phyloP scores from a whole-genome alignment of 2,888 invertebrate genomes.

The Psylliodes chrysocephalus region DNA sequence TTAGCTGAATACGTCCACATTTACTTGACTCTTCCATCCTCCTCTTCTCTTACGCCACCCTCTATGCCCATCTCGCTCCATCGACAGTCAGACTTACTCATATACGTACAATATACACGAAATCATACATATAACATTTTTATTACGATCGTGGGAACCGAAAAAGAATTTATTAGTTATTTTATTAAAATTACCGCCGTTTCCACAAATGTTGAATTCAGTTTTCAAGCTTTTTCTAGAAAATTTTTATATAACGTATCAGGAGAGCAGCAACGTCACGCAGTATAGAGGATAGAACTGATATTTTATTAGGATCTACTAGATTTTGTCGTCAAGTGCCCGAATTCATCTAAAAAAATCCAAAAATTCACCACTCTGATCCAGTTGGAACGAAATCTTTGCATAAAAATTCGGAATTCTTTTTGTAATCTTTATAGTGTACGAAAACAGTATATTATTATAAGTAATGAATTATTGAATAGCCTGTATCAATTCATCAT shows the following conservation, averaged over 20 bases:
- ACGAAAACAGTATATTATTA: slow-evolving; percentile 13
- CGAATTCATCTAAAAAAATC: slow-evolving; percentile 21
- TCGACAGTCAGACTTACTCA: neutral
- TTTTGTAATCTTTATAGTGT: neutral
- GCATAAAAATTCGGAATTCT: neutral
- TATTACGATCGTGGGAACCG: slow-evolving; percentile 12
- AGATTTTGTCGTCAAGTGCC: slow-evolving; percentile 28
- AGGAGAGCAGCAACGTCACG: slow-evolving; percentile 63
- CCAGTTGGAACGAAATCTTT: neutral
- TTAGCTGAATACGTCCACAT: slow-evolving; percentile 13
- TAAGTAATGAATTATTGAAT: slow-evolving; percentile 20
- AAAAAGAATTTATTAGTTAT: slow-evolving; percentile 60
- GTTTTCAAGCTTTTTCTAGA: slow-evolving; percentile 70
- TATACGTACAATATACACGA: slow-evolving; percentile 17
- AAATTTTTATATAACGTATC: slow-evolving; percentile 70
- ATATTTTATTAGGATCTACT: slow-evolving; percentile 42
- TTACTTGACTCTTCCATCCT: neutral
- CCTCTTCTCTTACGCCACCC: neutral
- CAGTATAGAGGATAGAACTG: slow-evolving; percentile 44
- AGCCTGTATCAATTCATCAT: too few species aligned
- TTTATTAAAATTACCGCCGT: slow-evolving; percentile 63
- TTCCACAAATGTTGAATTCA: slow-evolving; percentile 65
- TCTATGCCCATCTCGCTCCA: neutral
- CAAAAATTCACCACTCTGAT: neutral
- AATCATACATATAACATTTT: slow-evolving; percentile 15